A percentile compares a stretch with the other conserved stretches of the same genome.
These are phyloP conservation scores for Halcyon malimbica DNA, from an alignment of 2,113 vertebrate genomes.

Conservation along the genomic window DNA sequence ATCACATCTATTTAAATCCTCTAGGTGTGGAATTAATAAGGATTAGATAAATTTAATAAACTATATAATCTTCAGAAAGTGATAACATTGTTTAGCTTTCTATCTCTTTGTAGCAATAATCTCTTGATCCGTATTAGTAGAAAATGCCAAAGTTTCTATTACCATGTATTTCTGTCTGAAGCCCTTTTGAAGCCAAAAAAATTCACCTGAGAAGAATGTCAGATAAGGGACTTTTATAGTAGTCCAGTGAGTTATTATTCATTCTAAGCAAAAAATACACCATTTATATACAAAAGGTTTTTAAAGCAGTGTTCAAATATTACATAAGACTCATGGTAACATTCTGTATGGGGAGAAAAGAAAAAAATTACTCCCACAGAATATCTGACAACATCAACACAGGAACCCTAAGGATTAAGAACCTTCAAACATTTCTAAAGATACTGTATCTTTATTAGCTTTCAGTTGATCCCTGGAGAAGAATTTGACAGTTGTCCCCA, in stretches of 20 bases:
- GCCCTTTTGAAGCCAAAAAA: neutral
- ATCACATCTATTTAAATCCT: conserved; percentile 18
- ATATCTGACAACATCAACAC: neutral
- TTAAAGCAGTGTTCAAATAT: neutral
- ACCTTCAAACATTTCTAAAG: neutral
- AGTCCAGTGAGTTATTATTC: neutral
- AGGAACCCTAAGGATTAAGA: neutral
- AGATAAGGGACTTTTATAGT: neutral
- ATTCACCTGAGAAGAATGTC: neutral
- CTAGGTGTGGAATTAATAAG: conserved; percentile 58
- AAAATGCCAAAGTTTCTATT: conserved; percentile 31
- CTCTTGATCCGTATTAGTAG: conserved; percentile 34
- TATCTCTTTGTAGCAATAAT: conserved; percentile 15
- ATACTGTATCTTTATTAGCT: neutral
- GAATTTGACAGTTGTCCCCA: neutral
- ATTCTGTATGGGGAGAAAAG: neutral
- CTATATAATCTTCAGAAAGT: conserved; percentile 39
- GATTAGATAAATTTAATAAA: conserved; percentile 65
- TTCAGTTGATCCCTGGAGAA: neutral
- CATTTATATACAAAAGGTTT: neutral
- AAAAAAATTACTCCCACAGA: neutral
- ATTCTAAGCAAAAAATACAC: neutral
- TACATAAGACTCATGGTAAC: neutral
- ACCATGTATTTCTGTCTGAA: neutral
- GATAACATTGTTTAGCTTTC: conserved; percentile 59